Evolutionary conservation across 2,888 invertebrate species (phyloP), one percentile per base, ranked within the genome.

Genomic region (Hedychridium roseum): DNA sequence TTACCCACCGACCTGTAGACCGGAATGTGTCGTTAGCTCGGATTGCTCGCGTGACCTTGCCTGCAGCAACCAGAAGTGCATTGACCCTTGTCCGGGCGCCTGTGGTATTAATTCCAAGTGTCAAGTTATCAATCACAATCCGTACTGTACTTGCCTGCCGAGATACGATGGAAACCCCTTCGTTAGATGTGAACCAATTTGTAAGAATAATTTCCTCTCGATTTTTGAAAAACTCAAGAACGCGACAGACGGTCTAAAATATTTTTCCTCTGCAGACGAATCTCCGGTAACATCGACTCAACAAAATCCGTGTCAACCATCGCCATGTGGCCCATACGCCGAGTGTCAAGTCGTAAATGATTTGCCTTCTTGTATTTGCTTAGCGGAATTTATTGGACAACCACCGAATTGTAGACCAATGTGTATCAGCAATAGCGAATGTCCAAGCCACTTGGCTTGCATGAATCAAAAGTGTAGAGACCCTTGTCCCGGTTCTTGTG

Each of bases 271-370:
- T n/a, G n/a, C n/a, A n/a, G n/a, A n/a, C n/a, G n/a, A n/a, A n/a
- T n/a, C n/a, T n/a, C n/a, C n/a, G n/a, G n/a, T n/a, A n/a, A n/a
- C 67, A 68, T 37, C 54, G 70, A 69, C 43, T 49, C 36, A 51
- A 18, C 42, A 54, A 7, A 74, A 80, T 52, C 80, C 80, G 1
- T 81, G 81, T 57, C 38, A 71, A 11, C 77, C 79, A 4, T 77
- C 78, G 2, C 88, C 88, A 1, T 88, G 88, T 68, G 88, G 88
- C 37, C 82, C 84, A 14, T 86, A 86, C 68, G 85, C 88, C 46
- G 82, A 86, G 64, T 89, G 89, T 66, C 82, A 82, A 66, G 83
- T 83, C 67, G 80, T 82, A 7, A 81, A 84, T 36, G 83, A 83
- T 32, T 79, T 84, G 56, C 85, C 88, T 11, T 85, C 86, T 16